phyloP scores from a whole-genome alignment of 1,140 invertebrate genomes.

The Platyscapa corneri region DNA sequence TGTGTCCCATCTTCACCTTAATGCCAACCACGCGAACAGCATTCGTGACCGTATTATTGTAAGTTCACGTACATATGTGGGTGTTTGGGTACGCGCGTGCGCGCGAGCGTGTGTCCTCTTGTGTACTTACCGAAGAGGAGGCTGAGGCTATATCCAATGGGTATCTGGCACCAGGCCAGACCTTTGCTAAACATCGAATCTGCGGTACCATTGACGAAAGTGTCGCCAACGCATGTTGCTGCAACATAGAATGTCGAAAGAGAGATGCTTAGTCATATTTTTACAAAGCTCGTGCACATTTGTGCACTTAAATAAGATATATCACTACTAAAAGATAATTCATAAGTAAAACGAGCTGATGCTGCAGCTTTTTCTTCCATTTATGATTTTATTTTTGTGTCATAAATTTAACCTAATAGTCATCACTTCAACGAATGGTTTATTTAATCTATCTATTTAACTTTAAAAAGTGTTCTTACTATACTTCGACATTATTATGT shows the following conservation, averaged over 20 bases:
- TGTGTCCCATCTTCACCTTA: too few species aligned
- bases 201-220: slow-evolving; percentile 89
- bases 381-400: not conserved
- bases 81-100: too few species aligned
- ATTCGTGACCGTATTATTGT: not conserved
- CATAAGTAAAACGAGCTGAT: not conserved
- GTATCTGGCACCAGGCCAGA: slow-evolving; percentile 86
- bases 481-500: too few species aligned
- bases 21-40: not conserved
- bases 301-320: too few species aligned
- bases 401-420: too few species aligned
- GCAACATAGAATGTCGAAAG: slow-evolving; percentile 51
- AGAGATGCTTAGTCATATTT: too few species aligned
- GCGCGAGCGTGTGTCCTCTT: not conserved
- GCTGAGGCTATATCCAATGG: slow-evolving; percentile 86
- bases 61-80: too few species aligned
- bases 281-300: not conserved
- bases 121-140: slow-evolving; percentile 80
- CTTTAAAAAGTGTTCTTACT: too few species aligned
- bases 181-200: slow-evolving; percentile 83
- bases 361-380: not conserved
- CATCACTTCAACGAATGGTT: too few species aligned
- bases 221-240: slow-evolving; percentile 89
- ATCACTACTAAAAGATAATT: too few species aligned
- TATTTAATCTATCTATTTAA: too few species aligned